Evolutionary conservation across 2,888 invertebrate species (phyloP).

Genomic region (Hydriomena furcata): DNA sequence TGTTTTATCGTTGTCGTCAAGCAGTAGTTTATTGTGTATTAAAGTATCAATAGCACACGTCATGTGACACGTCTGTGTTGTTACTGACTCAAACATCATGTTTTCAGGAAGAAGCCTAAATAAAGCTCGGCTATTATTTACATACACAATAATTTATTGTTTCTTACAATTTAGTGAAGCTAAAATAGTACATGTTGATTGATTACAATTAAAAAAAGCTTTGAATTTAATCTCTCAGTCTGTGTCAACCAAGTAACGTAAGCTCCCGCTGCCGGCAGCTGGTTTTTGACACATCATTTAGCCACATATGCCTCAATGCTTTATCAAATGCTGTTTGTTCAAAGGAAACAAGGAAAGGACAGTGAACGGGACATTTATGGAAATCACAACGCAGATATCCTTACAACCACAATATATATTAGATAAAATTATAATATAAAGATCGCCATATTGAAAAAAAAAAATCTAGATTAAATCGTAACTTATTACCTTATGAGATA

Average conservation of each 20-base stretch:
- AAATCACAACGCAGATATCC: conserved; percentile 84
- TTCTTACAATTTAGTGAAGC: conserved; percentile 83
- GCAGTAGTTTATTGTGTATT: too few species aligned
- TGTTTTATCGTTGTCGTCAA: too few species aligned
- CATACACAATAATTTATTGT: conserved; percentile 84
- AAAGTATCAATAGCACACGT: too few species aligned
- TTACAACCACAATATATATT: conserved; percentile 89
- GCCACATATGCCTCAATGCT: conserved; percentile 64
- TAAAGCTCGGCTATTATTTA: conserved; percentile 80
- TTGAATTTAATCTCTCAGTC: conserved; percentile 74
- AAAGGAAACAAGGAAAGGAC: conserved; percentile 63
- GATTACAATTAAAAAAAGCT: conserved; percentile 79
- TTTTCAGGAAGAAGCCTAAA: conserved; percentile 69
- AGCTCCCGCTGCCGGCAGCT: conserved; percentile 70
- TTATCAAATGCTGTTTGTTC: conserved; percentile 35
- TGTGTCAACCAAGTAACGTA: conserved; percentile 65
- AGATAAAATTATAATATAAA: conserved; percentile 85
- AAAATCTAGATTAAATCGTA: conserved; percentile 79
- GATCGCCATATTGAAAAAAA: conserved; percentile 85
- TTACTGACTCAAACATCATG: conserved; percentile 1
- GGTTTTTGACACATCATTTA: conserved; percentile 67
- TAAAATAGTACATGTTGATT: conserved; percentile 78
- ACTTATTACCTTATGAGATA: conserved; percentile 82
- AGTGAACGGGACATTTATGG: conserved; percentile 68
- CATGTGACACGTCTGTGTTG: background rate